phyloP scores from a whole-genome alignment of 2,113 vertebrate species.

The Sula dactylatra region DNA sequence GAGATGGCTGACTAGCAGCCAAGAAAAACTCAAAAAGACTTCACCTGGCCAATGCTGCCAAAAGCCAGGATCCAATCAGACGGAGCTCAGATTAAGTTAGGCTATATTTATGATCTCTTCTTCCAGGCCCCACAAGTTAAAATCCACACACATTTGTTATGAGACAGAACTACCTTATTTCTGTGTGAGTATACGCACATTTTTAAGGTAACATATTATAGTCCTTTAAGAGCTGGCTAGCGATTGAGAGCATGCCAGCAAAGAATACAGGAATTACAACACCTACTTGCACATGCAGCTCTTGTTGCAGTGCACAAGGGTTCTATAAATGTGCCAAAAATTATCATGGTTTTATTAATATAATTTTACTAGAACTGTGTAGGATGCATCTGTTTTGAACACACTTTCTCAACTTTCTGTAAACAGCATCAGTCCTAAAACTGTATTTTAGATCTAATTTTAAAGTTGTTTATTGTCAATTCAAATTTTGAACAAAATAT shows the following conservation, averaged over 20 bases:
- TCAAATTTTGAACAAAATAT: not conserved
- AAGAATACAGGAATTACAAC: not conserved
- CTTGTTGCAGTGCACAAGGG: not conserved
- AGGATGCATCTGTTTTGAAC: not conserved
- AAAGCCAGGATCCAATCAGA: not conserved
- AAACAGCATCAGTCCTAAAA: not conserved
- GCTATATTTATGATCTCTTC: not conserved
- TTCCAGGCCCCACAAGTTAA: not conserved
- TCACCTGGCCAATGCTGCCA: not conserved
- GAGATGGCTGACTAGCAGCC: not conserved
- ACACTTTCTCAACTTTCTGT: not conserved
- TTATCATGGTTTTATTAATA: not conserved
- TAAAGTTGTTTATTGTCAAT: not conserved
- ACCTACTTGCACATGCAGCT: not conserved
- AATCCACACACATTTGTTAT: not conserved
- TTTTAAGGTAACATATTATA: not conserved
- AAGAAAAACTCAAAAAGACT: not conserved
- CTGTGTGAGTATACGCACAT: not conserved
- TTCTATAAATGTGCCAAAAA: not conserved
- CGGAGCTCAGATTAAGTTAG: not conserved
- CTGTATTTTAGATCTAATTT: not conserved
- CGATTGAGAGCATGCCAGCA: not conserved
- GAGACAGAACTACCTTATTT: not conserved
- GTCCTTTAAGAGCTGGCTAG: not conserved
- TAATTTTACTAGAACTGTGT: not conserved